A percentile compares a stretch with the other conserved stretches of the same genome.
Evolutionary conservation across 2,888 invertebrate species (phyloP).

Genomic region (Masnerella sp.): DNA sequence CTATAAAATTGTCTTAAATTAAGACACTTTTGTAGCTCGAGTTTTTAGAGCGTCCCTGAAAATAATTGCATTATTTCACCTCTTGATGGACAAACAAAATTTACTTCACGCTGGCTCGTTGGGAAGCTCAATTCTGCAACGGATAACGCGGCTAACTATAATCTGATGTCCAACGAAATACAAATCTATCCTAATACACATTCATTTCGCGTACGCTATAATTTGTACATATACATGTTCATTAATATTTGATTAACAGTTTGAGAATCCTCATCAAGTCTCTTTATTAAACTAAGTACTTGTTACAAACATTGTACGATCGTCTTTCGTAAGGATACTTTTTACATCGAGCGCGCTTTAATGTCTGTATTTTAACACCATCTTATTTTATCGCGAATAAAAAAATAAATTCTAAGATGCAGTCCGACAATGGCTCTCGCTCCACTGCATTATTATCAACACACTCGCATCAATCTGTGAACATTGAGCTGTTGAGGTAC

Average conservation of each 20-base stretch:
- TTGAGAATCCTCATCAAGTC: slow-evolving; percentile 41
- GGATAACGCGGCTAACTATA: slow-evolving; percentile 34
- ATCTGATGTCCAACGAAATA: slow-evolving; percentile 28
- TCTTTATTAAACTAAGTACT: slow-evolving; percentile 48
- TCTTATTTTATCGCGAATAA: slow-evolving; percentile 27
- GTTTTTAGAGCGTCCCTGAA: too few species aligned
- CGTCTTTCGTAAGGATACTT: slow-evolving; percentile 37
- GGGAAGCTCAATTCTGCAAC: slow-evolving; percentile 34
- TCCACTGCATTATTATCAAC: slow-evolving; percentile 40
- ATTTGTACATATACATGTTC: slow-evolving; percentile 34
- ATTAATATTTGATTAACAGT: slow-evolving; percentile 55
- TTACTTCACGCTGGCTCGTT: slow-evolving; percentile 25
- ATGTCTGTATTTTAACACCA: slow-evolving; percentile 15
- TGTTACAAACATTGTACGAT: slow-evolving; percentile 47
- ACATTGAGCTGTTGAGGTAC: slow-evolving; percentile 54
- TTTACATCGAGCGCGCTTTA: slow-evolving; percentile 48
- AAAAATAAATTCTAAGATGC: slow-evolving; percentile 57
- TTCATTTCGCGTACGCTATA: slow-evolving; percentile 46
- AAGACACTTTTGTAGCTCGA: too few species aligned
- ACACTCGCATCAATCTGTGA: slow-evolving; percentile 34
- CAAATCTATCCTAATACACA: slow-evolving; percentile 49
- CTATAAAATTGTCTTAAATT: too few species aligned
- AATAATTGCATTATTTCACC: too few species aligned
- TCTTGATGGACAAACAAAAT: slow-evolving; percentile 24
- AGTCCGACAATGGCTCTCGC: slow-evolving; percentile 47